phyloP scores from a whole-genome alignment of 1,140 invertebrate genomes.

The Frieseomelitta varia region DNA sequence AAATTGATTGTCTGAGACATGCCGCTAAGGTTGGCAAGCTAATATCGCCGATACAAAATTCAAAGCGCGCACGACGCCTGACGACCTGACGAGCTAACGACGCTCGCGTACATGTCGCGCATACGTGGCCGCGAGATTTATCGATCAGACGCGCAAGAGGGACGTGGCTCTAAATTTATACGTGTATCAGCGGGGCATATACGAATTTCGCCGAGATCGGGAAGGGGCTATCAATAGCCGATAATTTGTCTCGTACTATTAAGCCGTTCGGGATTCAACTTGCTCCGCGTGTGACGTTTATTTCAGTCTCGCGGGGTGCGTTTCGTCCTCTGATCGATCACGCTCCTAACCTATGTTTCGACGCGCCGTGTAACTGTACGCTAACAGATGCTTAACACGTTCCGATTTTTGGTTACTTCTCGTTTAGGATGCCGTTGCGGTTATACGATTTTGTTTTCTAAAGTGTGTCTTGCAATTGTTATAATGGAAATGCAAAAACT shows the following conservation, averaged over 20 bases:
- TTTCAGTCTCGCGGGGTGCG: slow-evolving; percentile 18
- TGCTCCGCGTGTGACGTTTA: slow-evolving; percentile 14
- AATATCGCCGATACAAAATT: slow-evolving; percentile 41
- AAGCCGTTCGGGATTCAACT: slow-evolving; percentile 6
- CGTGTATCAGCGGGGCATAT: background rate
- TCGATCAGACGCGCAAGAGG: background rate
- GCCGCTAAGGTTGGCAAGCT: slow-evolving; percentile 18
- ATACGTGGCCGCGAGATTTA: slow-evolving; percentile 7
- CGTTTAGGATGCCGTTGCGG: too few species aligned
- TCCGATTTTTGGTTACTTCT: too few species aligned
- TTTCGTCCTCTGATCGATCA: slow-evolving; percentile 23
- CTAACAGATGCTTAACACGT: background rate
- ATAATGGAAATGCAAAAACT: too few species aligned
- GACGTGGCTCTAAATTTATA: slow-evolving; percentile 23
- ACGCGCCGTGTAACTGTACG: background rate
- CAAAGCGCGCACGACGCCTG: background rate
- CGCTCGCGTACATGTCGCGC: background rate
- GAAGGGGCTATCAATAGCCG: slow-evolving; percentile 22
- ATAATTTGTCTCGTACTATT: slow-evolving; percentile 39
- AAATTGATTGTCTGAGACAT: slow-evolving; percentile 41
- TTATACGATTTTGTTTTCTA: too few species aligned
- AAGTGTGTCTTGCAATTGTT: too few species aligned
- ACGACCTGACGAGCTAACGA: background rate
- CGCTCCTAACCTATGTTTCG: background rate
- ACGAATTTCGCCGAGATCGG: slow-evolving; percentile 16